phyloP scores from a whole-genome alignment of 2,888 invertebrate genomes.

The Alloplasta piceator region DNA sequence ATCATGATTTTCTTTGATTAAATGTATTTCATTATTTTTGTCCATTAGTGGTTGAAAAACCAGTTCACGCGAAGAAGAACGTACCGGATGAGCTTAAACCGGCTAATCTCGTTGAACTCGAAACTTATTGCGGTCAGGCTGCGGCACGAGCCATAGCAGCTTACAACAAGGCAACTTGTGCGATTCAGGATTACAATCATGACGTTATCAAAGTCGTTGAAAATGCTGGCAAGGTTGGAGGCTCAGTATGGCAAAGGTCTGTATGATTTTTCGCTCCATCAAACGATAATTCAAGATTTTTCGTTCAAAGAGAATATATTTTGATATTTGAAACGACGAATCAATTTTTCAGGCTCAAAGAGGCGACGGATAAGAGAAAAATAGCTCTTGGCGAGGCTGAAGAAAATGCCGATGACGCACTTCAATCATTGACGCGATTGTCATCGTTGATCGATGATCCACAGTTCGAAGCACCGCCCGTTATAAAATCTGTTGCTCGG shows the following conservation, averaged over 20 bases:
- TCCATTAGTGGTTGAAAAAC: constrained; percentile 76
- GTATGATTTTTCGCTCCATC: neutral
- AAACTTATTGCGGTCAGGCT: constrained; percentile 85
- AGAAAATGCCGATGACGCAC: constrained; percentile 86
- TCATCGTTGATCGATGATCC: constrained; percentile 82
- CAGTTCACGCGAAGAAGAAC: constrained; percentile 68
- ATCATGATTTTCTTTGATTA: neutral
- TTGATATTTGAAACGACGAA: neutral
- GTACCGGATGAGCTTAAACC: constrained; percentile 74
- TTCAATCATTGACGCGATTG: constrained; percentile 82
- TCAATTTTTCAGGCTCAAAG: constrained; percentile 83
- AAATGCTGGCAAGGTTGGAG: constrained; percentile 67
- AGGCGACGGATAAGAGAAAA: constrained; percentile 86
- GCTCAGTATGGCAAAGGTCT: constrained; percentile 78
- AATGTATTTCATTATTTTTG: constrained; percentile 15
- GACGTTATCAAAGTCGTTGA: constrained; percentile 77
- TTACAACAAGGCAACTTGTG: constrained; percentile 87
- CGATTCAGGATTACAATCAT: constrained; percentile 85
- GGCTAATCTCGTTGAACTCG: constrained; percentile 85
- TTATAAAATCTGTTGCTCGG: constrained; percentile 78
- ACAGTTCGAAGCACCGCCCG: constrained; percentile 80
- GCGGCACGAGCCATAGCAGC: constrained; percentile 88
- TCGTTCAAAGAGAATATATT: neutral
- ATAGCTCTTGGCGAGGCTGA: constrained; percentile 85
- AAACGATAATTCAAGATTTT: neutral